Evolutionary conservation across 2,113 vertebrate species (phyloP), one percentile per base, ranked within the genome.

Genomic region (Suncus etruscus): DNA sequence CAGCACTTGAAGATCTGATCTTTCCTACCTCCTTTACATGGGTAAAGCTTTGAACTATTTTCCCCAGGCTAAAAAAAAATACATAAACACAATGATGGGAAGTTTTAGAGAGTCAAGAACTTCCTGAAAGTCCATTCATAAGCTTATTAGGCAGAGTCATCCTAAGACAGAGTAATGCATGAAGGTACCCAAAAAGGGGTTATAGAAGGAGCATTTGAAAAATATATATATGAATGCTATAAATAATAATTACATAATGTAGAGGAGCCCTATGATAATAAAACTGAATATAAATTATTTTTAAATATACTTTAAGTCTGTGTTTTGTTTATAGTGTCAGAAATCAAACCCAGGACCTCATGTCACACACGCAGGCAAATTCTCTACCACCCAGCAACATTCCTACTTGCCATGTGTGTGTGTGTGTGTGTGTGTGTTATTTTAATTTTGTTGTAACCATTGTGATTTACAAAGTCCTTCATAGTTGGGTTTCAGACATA

Each of bases 211-310:
- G 74, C 14, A 47, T 50, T 18, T 74, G 6, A 87, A 86, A 95
- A 88, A 39, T 18, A 73, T 61, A 84, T 70, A 77, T 31, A 27
- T 39, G 39, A 39, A 39, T 39, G 5, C 3, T 68, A 51, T 54
- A 69, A 78, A 69, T 51, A 90, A 87, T 25, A 92, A 18, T 58
- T 73, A 45, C n/a, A 15, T 51, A 63, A 74, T 48, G 68, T 50
- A 66, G 3, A 78, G 68, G 65, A 83, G 48, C 82, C 22, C 8
- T 48, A 27, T 47, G 32, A 82, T 77, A 29, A 3, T 20, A 65
- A 88, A 73, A 78, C 32, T 47, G 16, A 70, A 88, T 45, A 69
- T 84, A 91, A 51, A 84, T 25, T 66, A 45, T 68, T 89, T 74
- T 2, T 81, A 70, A 15, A 51, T 18, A 29, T 68, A 54, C 7